These are phyloP conservation scores for Labeo rohita DNA, from an alignment of 2,113 vertebrate species.

Conservation along the genomic window DNA sequence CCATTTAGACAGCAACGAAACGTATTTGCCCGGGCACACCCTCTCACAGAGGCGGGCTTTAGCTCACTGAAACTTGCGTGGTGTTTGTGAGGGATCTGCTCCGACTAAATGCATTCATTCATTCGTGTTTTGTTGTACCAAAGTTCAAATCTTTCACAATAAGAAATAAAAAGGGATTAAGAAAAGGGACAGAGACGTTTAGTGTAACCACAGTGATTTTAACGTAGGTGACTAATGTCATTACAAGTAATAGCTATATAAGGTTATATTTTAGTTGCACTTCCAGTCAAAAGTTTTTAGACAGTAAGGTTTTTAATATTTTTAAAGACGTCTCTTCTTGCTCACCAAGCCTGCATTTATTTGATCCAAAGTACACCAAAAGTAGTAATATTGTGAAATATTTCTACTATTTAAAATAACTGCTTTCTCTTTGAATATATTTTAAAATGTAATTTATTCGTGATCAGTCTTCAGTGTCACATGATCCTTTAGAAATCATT, in stretches of 20 bases:
- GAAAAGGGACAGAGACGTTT: background rate
- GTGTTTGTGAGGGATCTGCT: background rate
- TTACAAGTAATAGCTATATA: background rate
- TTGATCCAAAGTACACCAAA: no score
- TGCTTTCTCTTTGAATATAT: no score
- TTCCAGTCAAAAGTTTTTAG: no score
- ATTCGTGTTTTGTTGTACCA: background rate
- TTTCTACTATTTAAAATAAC: no score
- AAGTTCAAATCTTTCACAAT: background rate
- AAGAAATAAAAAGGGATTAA: background rate
- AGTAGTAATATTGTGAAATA: no score
- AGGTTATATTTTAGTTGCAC: background rate
- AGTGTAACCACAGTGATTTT: background rate
- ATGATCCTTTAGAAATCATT: no score
- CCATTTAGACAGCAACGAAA: constrained; percentile 15
- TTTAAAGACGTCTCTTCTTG: no score
- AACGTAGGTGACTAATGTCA: background rate
- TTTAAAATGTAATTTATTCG: no score
- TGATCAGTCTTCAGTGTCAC: no score
- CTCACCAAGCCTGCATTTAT: no score
- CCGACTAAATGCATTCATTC: background rate
- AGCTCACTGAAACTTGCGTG: background rate
- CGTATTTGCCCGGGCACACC: background rate
- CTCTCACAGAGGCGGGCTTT: constrained; percentile 38
- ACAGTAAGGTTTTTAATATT: no score